Evolutionary conservation across 2,797 vertebrate species (phyloP).

Genomic region (Notoglanidium macrostoma): DNA sequence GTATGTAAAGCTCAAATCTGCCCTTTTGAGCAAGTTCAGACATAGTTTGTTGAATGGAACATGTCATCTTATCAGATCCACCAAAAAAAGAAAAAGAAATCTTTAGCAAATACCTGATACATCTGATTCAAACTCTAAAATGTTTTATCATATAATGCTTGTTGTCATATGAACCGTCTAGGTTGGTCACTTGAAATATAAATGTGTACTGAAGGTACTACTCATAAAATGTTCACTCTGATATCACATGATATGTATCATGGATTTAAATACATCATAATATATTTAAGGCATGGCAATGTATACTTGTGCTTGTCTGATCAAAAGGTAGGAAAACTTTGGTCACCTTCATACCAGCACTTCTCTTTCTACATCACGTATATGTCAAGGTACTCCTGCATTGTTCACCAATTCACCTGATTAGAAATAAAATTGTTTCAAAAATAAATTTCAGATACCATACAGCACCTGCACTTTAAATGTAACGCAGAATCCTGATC

Average conservation of each 20-base stretch:
- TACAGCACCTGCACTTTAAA: not conserved
- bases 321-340: conserved; percentile 81
- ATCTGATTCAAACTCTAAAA: not conserved
- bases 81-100: not conserved
- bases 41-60: not conserved
- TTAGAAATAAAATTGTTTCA: not conserved
- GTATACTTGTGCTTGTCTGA: conserved; percentile 74
- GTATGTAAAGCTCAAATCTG: not conserved
- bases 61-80: not conserved
- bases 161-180: not conserved
- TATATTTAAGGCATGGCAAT: not conserved
- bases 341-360: conserved; percentile 77
- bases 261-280: not conserved
- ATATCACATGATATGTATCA: not conserved
- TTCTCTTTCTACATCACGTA: conserved; percentile 73
- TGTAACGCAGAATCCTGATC: not conserved
- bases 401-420: conserved; percentile 89
- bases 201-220: not conserved
- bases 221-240: not conserved
- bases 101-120: not conserved
- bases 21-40: conserved; percentile 6
- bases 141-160: not conserved
- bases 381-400: conserved; percentile 76
- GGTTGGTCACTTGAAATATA: not conserved
- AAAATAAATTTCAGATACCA: not conserved